These are phyloP conservation scores for Astreopora myriophthalma DNA, from an alignment of 64 coral and sea anemone genomes.

Conservation along the genomic window DNA sequence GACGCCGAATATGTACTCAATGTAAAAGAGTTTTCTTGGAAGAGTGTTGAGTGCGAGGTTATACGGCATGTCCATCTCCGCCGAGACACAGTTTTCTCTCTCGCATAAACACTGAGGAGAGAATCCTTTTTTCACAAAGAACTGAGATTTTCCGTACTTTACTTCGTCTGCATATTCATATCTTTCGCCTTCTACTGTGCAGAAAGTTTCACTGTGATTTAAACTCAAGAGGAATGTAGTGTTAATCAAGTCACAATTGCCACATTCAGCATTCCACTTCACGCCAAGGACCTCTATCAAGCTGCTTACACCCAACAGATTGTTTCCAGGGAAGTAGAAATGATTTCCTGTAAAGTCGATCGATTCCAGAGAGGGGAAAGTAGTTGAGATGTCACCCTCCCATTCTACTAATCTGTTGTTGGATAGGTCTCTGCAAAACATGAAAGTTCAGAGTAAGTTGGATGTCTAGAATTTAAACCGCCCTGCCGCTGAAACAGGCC, in stretches of 20 bases:
- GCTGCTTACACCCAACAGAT: not conserved
- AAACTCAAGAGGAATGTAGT: not conserved
- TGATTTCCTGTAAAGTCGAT: slow-evolving; percentile 27
- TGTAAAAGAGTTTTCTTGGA: slow-evolving; percentile 46
- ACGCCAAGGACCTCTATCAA: not conserved
- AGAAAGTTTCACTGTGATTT: not conserved
- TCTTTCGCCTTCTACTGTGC: not conserved
- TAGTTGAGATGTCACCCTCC: not conserved
- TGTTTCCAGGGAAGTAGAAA: slow-evolving; percentile 11
- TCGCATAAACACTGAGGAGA: slow-evolving; percentile 65
- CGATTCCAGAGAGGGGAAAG: not conserved
- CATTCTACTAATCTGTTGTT: slow-evolving; percentile 12
- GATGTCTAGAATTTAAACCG: no score
- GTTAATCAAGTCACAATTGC: not conserved
- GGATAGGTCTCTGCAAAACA: slow-evolving; percentile 30
- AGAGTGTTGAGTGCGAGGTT: slow-evolving; percentile 2
- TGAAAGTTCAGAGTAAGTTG: not conserved
- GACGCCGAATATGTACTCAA: slow-evolving; percentile 45
- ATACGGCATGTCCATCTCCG: slow-evolving; percentile 1
- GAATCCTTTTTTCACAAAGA: slow-evolving; percentile 23
- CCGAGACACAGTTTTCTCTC: not conserved
- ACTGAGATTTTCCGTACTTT: slow-evolving; percentile 35
- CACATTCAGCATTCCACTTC: slow-evolving; percentile 7
- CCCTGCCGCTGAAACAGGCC: no score
- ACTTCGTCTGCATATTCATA: slow-evolving; percentile 3